These are phyloP conservation scores for Staurois parvus DNA, from an alignment of 2,797 vertebrate species.

Conservation along the genomic window DNA sequence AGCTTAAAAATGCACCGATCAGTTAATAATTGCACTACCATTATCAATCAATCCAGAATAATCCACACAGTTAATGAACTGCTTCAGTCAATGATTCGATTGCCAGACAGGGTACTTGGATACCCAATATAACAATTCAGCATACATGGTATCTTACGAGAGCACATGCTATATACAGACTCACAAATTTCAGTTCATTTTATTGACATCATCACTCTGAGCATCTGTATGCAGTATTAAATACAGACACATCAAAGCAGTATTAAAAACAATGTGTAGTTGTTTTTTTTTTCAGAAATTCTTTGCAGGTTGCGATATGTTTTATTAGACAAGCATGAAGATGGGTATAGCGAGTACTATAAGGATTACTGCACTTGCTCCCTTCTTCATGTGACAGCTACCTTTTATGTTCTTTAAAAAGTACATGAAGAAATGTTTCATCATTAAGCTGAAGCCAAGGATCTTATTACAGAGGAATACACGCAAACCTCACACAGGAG, in stretches of 20 bases:
- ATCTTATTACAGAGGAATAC: constrained; percentile 35
- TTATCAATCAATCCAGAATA: no score
- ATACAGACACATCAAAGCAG: background rate
- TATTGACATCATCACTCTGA: background rate
- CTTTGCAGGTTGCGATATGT: constrained; percentile 8
- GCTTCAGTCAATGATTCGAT: no score
- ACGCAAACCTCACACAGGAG: constrained; percentile 36
- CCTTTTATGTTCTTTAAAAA: constrained; percentile 43
- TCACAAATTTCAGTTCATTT: background rate
- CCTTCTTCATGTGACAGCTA: constrained; percentile 2
- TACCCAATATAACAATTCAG: no score
- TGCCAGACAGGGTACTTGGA: no score
- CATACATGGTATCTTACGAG: background rate
- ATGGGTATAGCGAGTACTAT: background rate
- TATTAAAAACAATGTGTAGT: background rate
- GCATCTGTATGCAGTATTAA: background rate
- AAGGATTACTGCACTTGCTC: constrained; percentile 3
- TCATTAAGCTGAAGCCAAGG: constrained; percentile 5
- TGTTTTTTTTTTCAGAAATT: background rate
- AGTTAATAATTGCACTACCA: no score
- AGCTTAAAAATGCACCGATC: no score
- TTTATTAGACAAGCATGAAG: constrained; percentile 4
- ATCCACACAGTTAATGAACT: no score
- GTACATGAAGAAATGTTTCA: constrained; percentile 40
- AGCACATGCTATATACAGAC: background rate